Base-by-base conservation (phyloP, 2,797 vertebrate genomes). In the Semaprochilodus insignis region DNA sequence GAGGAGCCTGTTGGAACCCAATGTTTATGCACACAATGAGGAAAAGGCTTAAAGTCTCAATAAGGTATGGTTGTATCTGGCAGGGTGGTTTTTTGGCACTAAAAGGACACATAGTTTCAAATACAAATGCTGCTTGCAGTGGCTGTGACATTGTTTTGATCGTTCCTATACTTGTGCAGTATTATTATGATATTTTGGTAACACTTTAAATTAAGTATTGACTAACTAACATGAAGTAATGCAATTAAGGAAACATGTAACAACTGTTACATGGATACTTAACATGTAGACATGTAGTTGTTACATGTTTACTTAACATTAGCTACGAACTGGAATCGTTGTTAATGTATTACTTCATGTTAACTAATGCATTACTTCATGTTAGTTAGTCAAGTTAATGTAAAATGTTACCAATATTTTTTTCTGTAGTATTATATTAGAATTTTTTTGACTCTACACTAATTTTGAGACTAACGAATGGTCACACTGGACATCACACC, bases 401-500 rank as follows among this genome's bases (percentile, higher is more conserved):
- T 3, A 31, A 31, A 10, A 7, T 51, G 48, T 8, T 51, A 5
- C 48, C 14, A 52, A 0, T 52, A 52, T 16, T 52, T 3, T 16
- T 52, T 7, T 1, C 51, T 14, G 16, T 16, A 44, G 40, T 44
- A 44, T 36, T 71, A 40, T 70, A 48, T 14, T 69, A 25, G 59
- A 23, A 31, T 31, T 31, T 31, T n/a, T 3, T 31, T 23, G 19
- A 27, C 21, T 77, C 31, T 77, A 27, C 44, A 16, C 27, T 25
- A 11, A 21, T 55, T 40, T 65, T 74, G 34, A 67, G 19, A 40
- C 13, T 67, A 13, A 4, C 40, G 55, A 57, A 17, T n/a, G 48
- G 36, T 51, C 65, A 81, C 63, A 55, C 25, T 73, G 75, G 63
- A 48, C n/a, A 48, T 31, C 57, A 59, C 44, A 55, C 54, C 19